These are phyloP conservation scores for Hemibagrus guttatus DNA, from an alignment of 2,797 vertebrate species.

Conservation along the genomic window DNA sequence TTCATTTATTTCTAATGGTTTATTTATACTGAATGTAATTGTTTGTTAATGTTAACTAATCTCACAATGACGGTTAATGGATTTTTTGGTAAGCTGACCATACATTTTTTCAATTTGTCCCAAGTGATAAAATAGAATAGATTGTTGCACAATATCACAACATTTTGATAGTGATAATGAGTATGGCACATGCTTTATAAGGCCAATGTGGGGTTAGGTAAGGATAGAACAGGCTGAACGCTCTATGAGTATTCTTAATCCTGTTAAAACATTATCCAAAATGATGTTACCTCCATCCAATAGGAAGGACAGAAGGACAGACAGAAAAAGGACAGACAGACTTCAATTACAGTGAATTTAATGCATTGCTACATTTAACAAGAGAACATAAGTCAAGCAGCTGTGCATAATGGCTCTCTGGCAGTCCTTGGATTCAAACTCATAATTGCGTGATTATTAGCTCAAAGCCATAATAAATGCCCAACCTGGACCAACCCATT, in stretches of 20 bases:
- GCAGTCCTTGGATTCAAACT: background rate
- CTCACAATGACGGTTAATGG: background rate
- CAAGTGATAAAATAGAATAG: conserved; percentile 1
- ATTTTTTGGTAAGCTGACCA: background rate
- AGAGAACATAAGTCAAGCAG: background rate
- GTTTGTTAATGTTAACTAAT: background rate
- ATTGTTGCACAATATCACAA: background rate
- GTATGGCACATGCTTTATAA: too few relatives aligned
- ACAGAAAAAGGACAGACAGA: background rate
- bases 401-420: background rate
- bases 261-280: conserved; percentile 59
- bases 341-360: conserved; percentile 4
- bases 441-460: background rate
- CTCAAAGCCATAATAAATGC: background rate
- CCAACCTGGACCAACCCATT: background rate
- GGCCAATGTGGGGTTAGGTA: background rate
- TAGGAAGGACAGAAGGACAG: background rate
- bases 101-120: background rate
- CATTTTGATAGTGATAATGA: background rate
- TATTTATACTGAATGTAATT: background rate
- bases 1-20: background rate
- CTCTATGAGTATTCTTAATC: conserved; percentile 49
- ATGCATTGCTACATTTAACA: background rate
- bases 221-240: background rate
- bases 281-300: conserved; percentile 42